phyloP scores from a whole-genome alignment of 2,797 vertebrate genomes.

The Hippocampus kuda region DNA sequence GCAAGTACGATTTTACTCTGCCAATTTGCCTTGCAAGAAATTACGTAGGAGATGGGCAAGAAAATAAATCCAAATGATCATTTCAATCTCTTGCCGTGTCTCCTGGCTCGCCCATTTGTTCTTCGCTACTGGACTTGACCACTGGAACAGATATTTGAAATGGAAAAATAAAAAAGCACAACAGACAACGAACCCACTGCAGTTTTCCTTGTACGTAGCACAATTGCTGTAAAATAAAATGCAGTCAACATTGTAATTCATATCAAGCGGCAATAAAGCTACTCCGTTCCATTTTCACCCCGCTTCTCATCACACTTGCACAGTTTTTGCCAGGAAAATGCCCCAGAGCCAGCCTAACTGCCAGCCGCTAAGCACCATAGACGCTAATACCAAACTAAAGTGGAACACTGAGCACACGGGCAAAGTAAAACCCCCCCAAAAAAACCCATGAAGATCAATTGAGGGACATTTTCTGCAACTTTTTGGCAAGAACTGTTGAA shows the following conservation, averaged over 20 bases:
- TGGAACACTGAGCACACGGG: constrained; percentile 1
- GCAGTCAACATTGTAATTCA: constrained; percentile 3
- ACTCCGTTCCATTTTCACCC: neutral
- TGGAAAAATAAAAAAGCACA: neutral
- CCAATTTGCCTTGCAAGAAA: neutral
- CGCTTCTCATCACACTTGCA: neutral
- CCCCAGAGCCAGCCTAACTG: neutral
- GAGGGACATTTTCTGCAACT: neutral
- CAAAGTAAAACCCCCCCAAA: neutral
- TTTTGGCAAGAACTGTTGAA: constrained; percentile 2
- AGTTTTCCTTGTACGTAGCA: neutral
- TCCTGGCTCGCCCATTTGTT: neutral
- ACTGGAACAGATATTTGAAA: neutral
- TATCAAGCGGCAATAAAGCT: neutral
- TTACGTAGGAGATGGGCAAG: neutral
- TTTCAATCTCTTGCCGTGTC: neutral
- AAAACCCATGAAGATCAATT: neutral
- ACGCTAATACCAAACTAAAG: neutral
- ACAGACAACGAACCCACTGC: neutral
- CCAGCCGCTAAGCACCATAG: neutral
- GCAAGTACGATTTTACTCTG: neutral
- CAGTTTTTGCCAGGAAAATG: constrained; percentile 5
- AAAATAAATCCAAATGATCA: neutral
- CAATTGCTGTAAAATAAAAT: neutral
- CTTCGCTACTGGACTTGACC: neutral